These are phyloP conservation scores for Eunapius fragilis DNA, from an alignment of 37 sponge, comb jelly and placozoan genomes.

Conservation along the genomic window DNA sequence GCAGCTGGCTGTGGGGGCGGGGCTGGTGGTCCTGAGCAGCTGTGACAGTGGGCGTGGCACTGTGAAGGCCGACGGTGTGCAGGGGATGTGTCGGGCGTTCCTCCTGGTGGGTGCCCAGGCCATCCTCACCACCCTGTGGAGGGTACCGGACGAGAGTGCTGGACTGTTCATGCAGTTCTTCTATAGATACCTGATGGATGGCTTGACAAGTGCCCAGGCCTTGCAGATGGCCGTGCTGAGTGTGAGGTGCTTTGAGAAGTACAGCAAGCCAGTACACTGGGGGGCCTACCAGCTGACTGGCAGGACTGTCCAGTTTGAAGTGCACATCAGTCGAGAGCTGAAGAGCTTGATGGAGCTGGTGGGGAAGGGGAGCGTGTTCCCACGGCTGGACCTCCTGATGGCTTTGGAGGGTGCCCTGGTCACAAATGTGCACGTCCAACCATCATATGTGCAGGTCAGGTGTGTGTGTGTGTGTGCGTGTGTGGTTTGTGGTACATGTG, in stretches of 20 bases:
- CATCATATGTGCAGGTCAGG: constrained; percentile 62
- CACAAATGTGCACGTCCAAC: constrained; percentile 12
- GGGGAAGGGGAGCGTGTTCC: constrained; percentile 35
- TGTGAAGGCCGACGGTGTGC: no score
- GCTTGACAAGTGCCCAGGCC: constrained; percentile 38
- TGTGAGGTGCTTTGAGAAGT: constrained; percentile 66
- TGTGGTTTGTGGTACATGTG: no score
- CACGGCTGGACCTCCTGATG: constrained; percentile 51
- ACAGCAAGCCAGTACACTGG: constrained; percentile 79
- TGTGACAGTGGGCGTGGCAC: no score
- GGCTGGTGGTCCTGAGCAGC: no score
- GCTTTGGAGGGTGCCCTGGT: constrained; percentile 47
- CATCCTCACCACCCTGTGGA: constrained; percentile 76
- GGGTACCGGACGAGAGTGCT: constrained; percentile 84
- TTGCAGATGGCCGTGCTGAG: constrained; percentile 76
- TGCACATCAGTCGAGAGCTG: neutral
- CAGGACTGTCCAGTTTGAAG: constrained; percentile 45
- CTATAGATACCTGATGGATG: constrained; percentile 77
- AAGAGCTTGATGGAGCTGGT: neutral
- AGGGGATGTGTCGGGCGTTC: no score
- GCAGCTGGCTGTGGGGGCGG: no score
- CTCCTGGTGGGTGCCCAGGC: constrained; percentile 82
- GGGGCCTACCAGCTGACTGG: constrained; percentile 80
- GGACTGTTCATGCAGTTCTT: constrained; percentile 80
- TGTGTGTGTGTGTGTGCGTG: neutral